These are phyloP conservation scores for Agrochola lota DNA, from an alignment of 2,888 invertebrate species.

Conservation along the genomic window DNA sequence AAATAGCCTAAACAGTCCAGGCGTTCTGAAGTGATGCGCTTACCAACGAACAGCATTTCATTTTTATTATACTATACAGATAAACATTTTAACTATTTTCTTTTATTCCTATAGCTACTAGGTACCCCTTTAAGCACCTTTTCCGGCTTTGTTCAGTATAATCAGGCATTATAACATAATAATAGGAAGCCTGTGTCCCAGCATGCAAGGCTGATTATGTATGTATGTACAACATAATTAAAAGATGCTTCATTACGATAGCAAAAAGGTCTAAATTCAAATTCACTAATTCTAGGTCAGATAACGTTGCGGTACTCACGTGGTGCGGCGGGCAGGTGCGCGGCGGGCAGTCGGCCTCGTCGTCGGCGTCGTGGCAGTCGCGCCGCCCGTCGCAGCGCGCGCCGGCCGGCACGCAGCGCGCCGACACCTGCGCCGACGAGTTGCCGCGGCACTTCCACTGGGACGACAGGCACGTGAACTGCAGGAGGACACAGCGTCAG, in stretches of 20 bases:
- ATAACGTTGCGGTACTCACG: conserved; percentile 67
- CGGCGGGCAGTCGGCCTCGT: conserved; percentile 93
- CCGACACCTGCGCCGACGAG: conserved; percentile 89
- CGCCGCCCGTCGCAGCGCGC: conserved; percentile 93
- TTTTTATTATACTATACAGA: too few species aligned
- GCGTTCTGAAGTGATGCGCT: too few species aligned
- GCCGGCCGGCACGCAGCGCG: conserved; percentile 91
- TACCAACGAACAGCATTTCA: too few species aligned
- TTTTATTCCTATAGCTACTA: too few species aligned
- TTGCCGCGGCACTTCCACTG: conserved; percentile 93
- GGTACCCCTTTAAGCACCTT: too few species aligned
- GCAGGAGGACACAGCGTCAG: conserved; percentile 29
- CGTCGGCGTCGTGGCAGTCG: conserved; percentile 94
- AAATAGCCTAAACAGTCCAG: too few species aligned
- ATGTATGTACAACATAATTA: too few species aligned
- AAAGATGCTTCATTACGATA: not conserved
- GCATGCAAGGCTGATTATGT: too few species aligned
- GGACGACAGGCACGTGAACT: conserved; percentile 92
- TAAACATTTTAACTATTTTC: too few species aligned
- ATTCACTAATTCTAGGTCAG: not conserved
- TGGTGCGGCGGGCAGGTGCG: conserved; percentile 92
- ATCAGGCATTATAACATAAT: not conserved
- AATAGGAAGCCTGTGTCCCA: too few species aligned
- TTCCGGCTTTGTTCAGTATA: too few species aligned
- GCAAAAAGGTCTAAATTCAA: not conserved